Base-by-base conservation (phyloP, 2,888 invertebrate species). In the Apotomis turbidana region DNA sequence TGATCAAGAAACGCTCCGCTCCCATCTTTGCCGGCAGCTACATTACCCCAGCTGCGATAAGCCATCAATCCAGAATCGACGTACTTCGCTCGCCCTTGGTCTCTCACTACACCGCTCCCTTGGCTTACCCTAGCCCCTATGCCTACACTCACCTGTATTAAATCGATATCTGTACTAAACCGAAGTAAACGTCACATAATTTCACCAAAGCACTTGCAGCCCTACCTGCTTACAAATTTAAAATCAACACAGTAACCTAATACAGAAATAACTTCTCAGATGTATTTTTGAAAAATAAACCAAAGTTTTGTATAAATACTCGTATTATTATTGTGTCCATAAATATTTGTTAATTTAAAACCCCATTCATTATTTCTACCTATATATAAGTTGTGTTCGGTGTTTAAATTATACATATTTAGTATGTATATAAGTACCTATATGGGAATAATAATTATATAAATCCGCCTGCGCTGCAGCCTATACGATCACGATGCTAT, bases 1-100 rank as follows among this genome's bases (percentile, higher is more conserved):
- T 85, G 15, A 89, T 89, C 70, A 89, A 90, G 81, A 88, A 90
- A 76, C 83, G 87, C 4, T 88, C 87, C 6, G 84, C 81, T 61
- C 80, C 79, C 62, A 74, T 83, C 27, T 72, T 82, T 49, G 54
- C 77, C 27, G 76, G 78, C 64, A 70, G 87, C 4, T 82, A 83
- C 77, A 64, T 85, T 12, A 83, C 85, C 10, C 85, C 88, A 15
- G 75, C 85, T n/a, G 76, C 87, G 2, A 81, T 79, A 74, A 84
- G 86, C 4, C 81, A 81, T 13, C 85, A 86, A 74, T 85, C 86
- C 52, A 81, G 88, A 74, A 77, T 87, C 46, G 87, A 87, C 69
- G 49, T 49, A 9, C 74, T 82, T 70, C 81, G 83, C 46, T 77
- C 85, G 66, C 80, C 84, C 62, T 68, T 81, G 54, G 74, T 83